These are phyloP conservation scores for Conops quadrifasciatus DNA, from an alignment of 2,888 invertebrate genomes.

Conservation along the genomic window DNA sequence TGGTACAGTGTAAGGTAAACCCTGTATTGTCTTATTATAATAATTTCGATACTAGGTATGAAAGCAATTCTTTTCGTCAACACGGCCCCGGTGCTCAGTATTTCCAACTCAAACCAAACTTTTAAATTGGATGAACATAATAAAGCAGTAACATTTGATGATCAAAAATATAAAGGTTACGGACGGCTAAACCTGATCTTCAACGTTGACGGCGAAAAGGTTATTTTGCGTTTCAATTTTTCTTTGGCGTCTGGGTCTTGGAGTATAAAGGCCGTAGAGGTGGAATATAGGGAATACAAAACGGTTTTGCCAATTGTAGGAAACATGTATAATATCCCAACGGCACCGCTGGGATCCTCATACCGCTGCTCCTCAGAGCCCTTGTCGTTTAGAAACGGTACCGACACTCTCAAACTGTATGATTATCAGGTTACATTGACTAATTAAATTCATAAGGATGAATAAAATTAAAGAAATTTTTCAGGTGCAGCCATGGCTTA, in stretches of 20 bases:
- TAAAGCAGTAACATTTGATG: slow-evolving; percentile 58
- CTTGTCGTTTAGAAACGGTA: slow-evolving; percentile 67
- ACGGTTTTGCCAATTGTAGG: slow-evolving; percentile 53
- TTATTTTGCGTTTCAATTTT: slow-evolving; percentile 70
- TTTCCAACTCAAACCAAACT: slow-evolving; percentile 49
- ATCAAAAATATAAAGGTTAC: slow-evolving; percentile 53
- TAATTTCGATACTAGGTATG: slow-evolving; percentile 52
- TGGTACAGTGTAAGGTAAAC: slow-evolving; percentile 54
- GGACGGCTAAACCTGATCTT: slow-evolving; percentile 59
- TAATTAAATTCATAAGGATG: not conserved
- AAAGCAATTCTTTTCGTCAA: slow-evolving; percentile 68
- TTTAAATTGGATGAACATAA: slow-evolving; percentile 53
- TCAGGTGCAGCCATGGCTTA: slow-evolving; percentile 69
- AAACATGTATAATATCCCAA: slow-evolving; percentile 59
- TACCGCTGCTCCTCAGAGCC: slow-evolving; percentile 67
- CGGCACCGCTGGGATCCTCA: slow-evolving; percentile 69
- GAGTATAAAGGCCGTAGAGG: slow-evolving; percentile 69
- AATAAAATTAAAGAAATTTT: slow-evolving; percentile 37
- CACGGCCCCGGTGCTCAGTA: slow-evolving; percentile 67
- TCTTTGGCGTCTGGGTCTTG: slow-evolving; percentile 67
- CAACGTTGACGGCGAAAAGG: slow-evolving; percentile 61
- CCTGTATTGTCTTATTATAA: slow-evolving; percentile 17
- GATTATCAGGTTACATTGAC: slow-evolving; percentile 67
- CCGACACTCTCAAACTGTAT: slow-evolving; percentile 66
- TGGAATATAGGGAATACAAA: slow-evolving; percentile 64